A percentile compares a stretch with the other conserved stretches of the same genome.
Conservation (phyloP, 2,113 vertebrate genomes). For the Anolis carolinensis region DNA sequence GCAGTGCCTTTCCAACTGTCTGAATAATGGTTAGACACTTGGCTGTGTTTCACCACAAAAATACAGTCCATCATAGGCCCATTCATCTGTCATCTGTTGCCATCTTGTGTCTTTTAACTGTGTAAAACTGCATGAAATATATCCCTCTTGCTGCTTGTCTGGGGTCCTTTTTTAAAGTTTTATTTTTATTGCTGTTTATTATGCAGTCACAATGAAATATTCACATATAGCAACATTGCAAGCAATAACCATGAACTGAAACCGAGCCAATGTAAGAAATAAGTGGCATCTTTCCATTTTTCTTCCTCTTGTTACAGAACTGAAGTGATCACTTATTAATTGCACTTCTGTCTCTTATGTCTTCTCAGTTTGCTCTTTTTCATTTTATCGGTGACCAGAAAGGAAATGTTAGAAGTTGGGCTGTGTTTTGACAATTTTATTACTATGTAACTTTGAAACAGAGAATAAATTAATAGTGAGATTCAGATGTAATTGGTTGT, state of each 20-base stretch:
- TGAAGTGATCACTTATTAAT: slow-evolving; percentile 57
- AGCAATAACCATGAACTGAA: slow-evolving; percentile 36
- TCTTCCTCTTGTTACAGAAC: slow-evolving; percentile 50
- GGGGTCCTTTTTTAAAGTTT: slow-evolving; percentile 34
- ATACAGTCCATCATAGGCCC: slow-evolving; percentile 65
- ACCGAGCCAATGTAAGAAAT: slow-evolving; percentile 48
- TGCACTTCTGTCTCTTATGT: slow-evolving; percentile 22
- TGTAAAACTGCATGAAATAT: slow-evolving; percentile 59
- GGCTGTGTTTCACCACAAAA: slow-evolving; percentile 66
- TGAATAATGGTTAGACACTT: slow-evolving; percentile 67
- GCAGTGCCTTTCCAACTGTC: slow-evolving; percentile 53
- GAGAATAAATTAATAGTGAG: slow-evolving; percentile 54
- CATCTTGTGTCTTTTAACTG: slow-evolving; percentile 60
- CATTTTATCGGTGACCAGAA: slow-evolving; percentile 49
- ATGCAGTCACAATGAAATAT: slow-evolving; percentile 52
- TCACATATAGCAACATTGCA: slow-evolving; percentile 45
- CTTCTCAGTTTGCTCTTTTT: slow-evolving; percentile 20
- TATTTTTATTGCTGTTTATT: slow-evolving; percentile 60
- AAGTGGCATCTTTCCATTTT: slow-evolving; percentile 50
- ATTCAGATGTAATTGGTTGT: slow-evolving; percentile 39
- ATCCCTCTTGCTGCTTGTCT: slow-evolving; percentile 64
- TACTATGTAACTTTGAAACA: slow-evolving; percentile 54
- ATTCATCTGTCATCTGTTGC: slow-evolving; percentile 71
- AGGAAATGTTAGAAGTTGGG: slow-evolving; percentile 43
- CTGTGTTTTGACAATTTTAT: slow-evolving; percentile 46